Evolutionary conservation across 2,113 vertebrate genomes (phyloP).

Genomic region (Eptatretus burgeri): DNA sequence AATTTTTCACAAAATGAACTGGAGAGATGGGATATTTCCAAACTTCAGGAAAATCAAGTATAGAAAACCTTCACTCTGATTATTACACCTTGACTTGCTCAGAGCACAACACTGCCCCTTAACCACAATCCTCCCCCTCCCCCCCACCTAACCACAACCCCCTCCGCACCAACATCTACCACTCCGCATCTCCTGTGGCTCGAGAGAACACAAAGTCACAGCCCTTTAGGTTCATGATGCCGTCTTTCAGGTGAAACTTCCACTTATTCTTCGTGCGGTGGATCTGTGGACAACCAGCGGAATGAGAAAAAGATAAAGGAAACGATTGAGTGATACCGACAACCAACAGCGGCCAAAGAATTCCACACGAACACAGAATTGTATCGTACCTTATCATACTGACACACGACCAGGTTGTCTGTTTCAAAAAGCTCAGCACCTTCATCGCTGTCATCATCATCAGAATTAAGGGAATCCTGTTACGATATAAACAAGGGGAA

Average conservation of each 20-base stretch:
- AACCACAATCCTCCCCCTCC: neutral
- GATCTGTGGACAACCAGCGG: constrained; percentile 23
- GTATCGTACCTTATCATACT: constrained; percentile 68
- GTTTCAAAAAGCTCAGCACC: constrained; percentile 92
- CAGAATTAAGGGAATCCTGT: constrained; percentile 81
- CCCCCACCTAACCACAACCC: no score
- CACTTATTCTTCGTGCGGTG: constrained; percentile 99
- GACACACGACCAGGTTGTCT: constrained; percentile 94
- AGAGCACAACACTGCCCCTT: neutral
- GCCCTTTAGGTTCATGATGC: constrained; percentile 98
- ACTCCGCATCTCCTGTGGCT: constrained; percentile 96
- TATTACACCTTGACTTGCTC: neutral
- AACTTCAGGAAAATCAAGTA: constrained; percentile 2
- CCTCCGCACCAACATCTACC: constrained; percentile 35
- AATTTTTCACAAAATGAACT: neutral
- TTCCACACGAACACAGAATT: neutral
- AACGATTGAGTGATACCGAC: neutral
- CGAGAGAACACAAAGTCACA: constrained; percentile 98
- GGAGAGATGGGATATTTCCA: neutral
- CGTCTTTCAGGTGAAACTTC: constrained; percentile 99
- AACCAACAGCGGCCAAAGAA: neutral
- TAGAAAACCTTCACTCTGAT: neutral
- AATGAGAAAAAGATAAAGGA: neutral
- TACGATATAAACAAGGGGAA: neutral
- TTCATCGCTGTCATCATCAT: constrained; percentile 85